Conservation (phyloP, 2,113 vertebrate species). For the Leiothrix lutea region DNA sequence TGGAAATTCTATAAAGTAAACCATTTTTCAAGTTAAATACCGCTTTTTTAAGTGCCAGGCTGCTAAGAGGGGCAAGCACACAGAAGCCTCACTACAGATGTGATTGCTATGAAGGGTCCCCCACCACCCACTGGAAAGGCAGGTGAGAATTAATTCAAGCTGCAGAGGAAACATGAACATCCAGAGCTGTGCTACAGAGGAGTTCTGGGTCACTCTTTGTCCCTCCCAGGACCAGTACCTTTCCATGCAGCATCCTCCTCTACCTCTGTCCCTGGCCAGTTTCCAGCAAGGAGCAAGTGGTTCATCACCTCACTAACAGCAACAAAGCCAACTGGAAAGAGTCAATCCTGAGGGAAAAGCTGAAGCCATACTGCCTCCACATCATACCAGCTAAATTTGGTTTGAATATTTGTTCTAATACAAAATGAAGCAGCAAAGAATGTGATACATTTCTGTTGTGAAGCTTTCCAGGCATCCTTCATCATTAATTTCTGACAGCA, state of each 20-base stretch:
- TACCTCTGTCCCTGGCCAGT: background rate
- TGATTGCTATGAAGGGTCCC: background rate
- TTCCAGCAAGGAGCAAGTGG: background rate
- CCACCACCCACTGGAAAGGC: background rate
- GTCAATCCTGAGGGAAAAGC: background rate
- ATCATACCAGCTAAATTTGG: background rate
- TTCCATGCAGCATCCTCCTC: background rate
- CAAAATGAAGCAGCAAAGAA: background rate
- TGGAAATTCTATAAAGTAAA: constrained; percentile 18
- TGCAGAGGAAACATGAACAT: accelerated
- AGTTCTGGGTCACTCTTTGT: background rate
- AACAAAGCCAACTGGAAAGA: background rate
- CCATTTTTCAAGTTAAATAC: constrained; percentile 25
- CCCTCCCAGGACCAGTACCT: background rate
- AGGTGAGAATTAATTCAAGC: background rate
- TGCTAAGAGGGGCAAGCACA: background rate
- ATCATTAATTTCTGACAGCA: background rate
- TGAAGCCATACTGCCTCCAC: background rate
- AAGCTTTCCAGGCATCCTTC: background rate
- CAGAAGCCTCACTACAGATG: background rate
- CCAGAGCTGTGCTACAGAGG: accelerated
- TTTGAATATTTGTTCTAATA: background rate
- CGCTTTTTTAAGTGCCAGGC: background rate
- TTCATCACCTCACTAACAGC: background rate
- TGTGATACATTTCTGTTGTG: background rate